Evolutionary conservation across 2,888 invertebrate genomes (phyloP).

Genomic region (Torymus texanus): DNA sequence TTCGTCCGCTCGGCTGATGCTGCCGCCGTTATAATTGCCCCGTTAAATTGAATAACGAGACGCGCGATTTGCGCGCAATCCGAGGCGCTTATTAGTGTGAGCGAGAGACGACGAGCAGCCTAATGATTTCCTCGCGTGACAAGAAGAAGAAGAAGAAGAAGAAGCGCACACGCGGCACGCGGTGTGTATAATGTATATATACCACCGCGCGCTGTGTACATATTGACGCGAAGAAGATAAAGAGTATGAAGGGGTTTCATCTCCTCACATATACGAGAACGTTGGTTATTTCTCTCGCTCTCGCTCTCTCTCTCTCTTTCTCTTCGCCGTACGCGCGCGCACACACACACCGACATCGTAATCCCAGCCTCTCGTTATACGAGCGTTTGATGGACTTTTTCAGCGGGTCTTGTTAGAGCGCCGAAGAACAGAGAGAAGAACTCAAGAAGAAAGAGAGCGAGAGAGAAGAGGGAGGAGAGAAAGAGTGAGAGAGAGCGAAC

Average conservation of each 20-base stretch:
- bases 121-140: constrained; percentile 54
- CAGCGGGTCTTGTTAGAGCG: constrained; percentile 57
- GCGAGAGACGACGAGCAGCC: not conserved
- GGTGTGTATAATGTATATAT: too few species aligned
- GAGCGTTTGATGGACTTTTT: constrained; percentile 54
- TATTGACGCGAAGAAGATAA: too few species aligned
- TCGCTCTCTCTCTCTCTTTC: constrained; percentile 7
- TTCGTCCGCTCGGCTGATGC: too few species aligned
- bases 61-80: constrained; percentile 50
- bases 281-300: constrained; percentile 1
- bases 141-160: constrained; percentile 46
- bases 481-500: constrained; percentile 32
- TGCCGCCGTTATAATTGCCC: constrained; percentile 50
- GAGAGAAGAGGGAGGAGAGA: not conserved
- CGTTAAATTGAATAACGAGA: constrained; percentile 56
- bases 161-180: too few species aligned
- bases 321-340: not conserved
- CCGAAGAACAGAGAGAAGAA: too few species aligned
- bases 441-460: not conserved
- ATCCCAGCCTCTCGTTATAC: constrained; percentile 49
- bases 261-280: not conserved
- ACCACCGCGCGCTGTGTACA: too few species aligned
- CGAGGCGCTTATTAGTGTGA: constrained; percentile 52
- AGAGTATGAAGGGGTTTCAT: too few species aligned
- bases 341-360: constrained; percentile 33